Conservation (phyloP, 2,113 vertebrate genomes). For the Nothocercus nigrocapillus region DNA sequence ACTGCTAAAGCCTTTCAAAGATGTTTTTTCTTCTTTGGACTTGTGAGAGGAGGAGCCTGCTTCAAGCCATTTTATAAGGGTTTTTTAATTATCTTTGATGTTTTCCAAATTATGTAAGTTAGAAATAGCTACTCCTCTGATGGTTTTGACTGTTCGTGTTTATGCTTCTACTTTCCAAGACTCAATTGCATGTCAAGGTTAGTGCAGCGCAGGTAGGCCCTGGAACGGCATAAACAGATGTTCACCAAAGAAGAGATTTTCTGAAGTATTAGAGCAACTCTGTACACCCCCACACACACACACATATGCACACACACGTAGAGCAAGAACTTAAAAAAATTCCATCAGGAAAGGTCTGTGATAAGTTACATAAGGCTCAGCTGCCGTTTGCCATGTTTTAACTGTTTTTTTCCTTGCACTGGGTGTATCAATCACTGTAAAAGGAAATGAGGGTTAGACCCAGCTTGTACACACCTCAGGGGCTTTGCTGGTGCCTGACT, state of each 20-base stretch:
- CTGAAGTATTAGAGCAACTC: background rate
- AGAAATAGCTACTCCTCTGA: background rate
- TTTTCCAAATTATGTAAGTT: constrained; percentile 28
- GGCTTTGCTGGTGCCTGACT: background rate
- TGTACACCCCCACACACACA: background rate
- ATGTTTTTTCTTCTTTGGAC: background rate
- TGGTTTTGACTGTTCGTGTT: background rate
- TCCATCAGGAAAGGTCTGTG: background rate
- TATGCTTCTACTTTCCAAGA: constrained; percentile 55
- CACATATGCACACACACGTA: background rate
- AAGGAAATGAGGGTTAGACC: background rate
- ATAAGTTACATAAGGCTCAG: background rate
- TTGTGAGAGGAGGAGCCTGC: constrained; percentile 2
- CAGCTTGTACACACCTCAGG: background rate
- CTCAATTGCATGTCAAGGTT: background rate
- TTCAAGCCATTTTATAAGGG: background rate
- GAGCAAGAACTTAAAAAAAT: background rate
- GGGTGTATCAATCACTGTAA: background rate
- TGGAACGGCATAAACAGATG: background rate
- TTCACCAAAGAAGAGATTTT: background rate
- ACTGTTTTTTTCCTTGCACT: background rate
- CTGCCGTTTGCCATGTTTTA: background rate
- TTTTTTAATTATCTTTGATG: background rate
- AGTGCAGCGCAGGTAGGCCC: background rate
- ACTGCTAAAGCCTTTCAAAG: constrained; percentile 41